These are phyloP conservation scores for Phrynosoma blainvillii DNA, from an alignment of 2,113 vertebrate species.

Conservation along the genomic window DNA sequence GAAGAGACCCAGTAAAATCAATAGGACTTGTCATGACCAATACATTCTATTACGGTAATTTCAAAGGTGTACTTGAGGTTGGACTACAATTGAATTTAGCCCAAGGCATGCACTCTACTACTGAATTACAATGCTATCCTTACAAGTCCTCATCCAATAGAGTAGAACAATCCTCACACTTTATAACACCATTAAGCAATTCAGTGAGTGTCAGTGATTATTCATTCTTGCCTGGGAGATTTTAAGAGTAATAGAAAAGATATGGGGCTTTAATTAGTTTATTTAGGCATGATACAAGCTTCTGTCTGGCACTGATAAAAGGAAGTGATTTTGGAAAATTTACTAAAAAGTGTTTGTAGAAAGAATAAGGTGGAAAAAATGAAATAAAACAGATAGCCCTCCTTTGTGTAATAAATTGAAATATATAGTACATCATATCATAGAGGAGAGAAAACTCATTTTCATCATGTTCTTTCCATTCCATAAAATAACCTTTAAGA, in stretches of 20 bases:
- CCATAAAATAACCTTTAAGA: background rate
- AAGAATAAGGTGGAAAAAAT: too few species aligned
- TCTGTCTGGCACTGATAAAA: background rate
- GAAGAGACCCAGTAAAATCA: too few species aligned
- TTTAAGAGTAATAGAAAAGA: background rate
- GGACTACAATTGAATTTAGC: too few species aligned
- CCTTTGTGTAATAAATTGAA: conserved; percentile 18
- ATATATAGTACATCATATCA: conserved; percentile 1
- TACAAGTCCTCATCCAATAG: too few species aligned
- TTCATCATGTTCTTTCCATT: background rate
- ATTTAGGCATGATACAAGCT: background rate
- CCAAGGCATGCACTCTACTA: too few species aligned
- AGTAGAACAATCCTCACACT: background rate
- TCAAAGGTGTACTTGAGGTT: too few species aligned
- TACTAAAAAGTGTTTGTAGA: background rate
- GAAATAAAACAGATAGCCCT: background rate
- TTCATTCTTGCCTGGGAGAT: background rate
- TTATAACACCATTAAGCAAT: background rate
- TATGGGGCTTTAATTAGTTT: background rate
- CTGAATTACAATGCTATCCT: too few species aligned
- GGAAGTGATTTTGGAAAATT: background rate
- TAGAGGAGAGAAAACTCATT: background rate
- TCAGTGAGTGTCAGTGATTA: background rate
- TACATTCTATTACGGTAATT: too few species aligned
- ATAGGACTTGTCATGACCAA: too few species aligned